Conservation (phyloP, 1,140 invertebrate genomes). For the Trichoplusia ni region DNA sequence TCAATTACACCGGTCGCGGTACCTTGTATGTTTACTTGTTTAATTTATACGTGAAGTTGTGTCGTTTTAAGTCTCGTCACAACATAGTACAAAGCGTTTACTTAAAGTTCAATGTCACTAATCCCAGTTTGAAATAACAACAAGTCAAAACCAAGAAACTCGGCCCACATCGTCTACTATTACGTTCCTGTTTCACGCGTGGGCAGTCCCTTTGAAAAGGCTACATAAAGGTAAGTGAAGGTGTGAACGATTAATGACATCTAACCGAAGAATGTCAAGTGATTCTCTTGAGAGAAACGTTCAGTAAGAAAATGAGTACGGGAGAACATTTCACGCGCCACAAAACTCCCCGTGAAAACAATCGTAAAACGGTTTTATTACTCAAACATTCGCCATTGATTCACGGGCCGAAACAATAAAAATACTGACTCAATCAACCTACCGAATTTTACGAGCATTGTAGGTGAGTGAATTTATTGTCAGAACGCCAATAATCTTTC, state of each 20-base stretch:
- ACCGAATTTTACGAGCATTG: slow-evolving; percentile 70
- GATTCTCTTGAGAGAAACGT: slow-evolving; percentile 52
- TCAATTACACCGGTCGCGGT: slow-evolving; percentile 17
- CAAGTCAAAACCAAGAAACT: slow-evolving; percentile 10
- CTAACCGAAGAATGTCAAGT: slow-evolving; percentile 57
- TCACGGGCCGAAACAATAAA: slow-evolving; percentile 77
- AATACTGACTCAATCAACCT: slow-evolving; percentile 79
- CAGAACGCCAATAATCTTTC: slow-evolving; percentile 63
- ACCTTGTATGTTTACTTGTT: slow-evolving; percentile 13
- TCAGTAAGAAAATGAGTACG: slow-evolving; percentile 67
- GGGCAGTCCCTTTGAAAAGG: background rate
- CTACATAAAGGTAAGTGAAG: slow-evolving; percentile 18
- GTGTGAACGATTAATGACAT: slow-evolving; percentile 51
- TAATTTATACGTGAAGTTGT: slow-evolving; percentile 25
- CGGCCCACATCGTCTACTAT: background rate
- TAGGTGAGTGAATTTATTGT: slow-evolving; percentile 77
- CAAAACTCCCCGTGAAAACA: slow-evolving; percentile 78
- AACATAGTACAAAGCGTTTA: slow-evolving; percentile 14
- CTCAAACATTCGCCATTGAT: slow-evolving; percentile 79
- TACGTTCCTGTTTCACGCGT: slow-evolving; percentile 13
- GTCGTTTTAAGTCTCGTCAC: slow-evolving; percentile 20
- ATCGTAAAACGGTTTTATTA: slow-evolving; percentile 78
- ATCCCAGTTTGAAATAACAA: slow-evolving; percentile 5
- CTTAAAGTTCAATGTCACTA: slow-evolving; percentile 25
- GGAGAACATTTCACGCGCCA: slow-evolving; percentile 75